Base-by-base conservation (phyloP, 2,888 invertebrate species). In the Saturnia japonica region DNA sequence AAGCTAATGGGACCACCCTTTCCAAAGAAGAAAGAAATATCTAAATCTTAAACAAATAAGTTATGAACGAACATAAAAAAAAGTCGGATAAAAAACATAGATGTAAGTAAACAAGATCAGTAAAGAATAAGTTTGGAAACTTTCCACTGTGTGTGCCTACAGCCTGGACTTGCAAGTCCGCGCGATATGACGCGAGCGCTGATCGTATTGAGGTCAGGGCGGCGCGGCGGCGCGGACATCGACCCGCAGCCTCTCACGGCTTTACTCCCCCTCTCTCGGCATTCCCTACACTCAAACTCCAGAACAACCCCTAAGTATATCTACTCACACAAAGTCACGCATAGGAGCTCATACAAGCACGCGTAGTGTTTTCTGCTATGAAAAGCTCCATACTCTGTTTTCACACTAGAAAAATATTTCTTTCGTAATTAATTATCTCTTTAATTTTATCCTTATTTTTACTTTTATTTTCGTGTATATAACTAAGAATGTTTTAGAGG, bases 161-260 rank as follows among this genome's bases (percentile, higher is more conserved):
- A 14, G 57, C 87, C 89, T 88, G 93, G 93, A 91, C 90, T 88
- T 90, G 89, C n/a, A 88, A 89, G 89, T 88, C 89, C 90, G 93
- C 89, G 88, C 90, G 88, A 89, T 91, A 93, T 95, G 95, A 93
- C 92, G 93, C 90, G 91, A 89, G 91, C 89, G 88, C 89, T 84
- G 82, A 81, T 82, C 88, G 84, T 83, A 93, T 93, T 93, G 92
- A 86, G 93, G 94, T 94, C 92, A 93, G 91, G 92, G 93, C 93
- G 91, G 88, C 93, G 93, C 91, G 92, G 93, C 93, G 91, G 88
- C 93, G 93, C 91, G 93, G 93, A 77, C 93, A 91, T 88, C 93
- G 93, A 94, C 91, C 93, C 83, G 88, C 86, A 85, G 89, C 88
- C 89, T 86, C 89, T 82, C 84, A 81, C 81, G 74, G 78, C 77